Conservation (phyloP, 2,113 vertebrate species). For the Cyphomyrus plagiostoma region DNA sequence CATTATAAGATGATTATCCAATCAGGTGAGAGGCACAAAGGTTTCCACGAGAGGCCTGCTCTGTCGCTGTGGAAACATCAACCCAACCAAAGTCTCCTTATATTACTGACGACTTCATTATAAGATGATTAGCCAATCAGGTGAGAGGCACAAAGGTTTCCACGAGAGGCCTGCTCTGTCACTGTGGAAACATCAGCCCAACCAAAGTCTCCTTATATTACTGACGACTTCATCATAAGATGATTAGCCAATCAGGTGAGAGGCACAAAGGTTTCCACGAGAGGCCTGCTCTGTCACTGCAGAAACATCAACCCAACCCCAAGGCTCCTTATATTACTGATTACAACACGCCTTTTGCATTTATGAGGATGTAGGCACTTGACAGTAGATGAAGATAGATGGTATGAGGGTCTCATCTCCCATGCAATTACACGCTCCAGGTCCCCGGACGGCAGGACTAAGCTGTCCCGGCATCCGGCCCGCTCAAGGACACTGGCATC, state of each 20-base stretch:
- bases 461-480: background rate
- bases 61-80: constrained; percentile 2
- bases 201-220: background rate
- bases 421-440: constrained; percentile 17
- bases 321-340: background rate
- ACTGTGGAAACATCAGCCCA: background rate
- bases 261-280: background rate
- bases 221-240: background rate
- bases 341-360: background rate
- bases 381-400: constrained; percentile 14
- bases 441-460: background rate
- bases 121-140: background rate
- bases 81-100: background rate
- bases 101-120: background rate
- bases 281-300: background rate
- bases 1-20: background rate
- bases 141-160: background rate
- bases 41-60: background rate
- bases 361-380: background rate
- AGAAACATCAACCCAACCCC: constrained; percentile 1
- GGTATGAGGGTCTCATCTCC: background rate
- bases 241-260: background rate
- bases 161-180: background rate
- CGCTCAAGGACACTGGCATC: background rate
- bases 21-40: background rate